Base-by-base conservation (phyloP, 1,140 invertebrate species). In the Archivesica marissinica region DNA sequence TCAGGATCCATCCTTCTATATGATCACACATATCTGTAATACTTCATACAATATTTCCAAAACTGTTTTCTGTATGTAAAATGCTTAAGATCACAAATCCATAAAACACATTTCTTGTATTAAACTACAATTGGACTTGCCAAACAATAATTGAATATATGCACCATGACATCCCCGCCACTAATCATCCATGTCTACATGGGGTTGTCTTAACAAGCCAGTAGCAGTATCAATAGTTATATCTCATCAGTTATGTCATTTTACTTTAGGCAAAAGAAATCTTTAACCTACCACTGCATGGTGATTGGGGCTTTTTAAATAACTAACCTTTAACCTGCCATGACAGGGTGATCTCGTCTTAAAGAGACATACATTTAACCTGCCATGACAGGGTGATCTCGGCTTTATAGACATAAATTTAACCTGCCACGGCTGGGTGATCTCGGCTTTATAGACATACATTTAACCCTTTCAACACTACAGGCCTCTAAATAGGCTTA, bases 251-350 rank as follows among this genome's bases (percentile, higher is more conserved):
- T 72, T 72, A 72, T 44, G 41, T 72, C 68, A 72, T 50, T 47
- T 72, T 33, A 72, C 68, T 72, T 72, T 28, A 72, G 68, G 68
- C 68, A 72, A 50, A 72, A 70, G 23, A 44, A n/a, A n/a, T n/a
- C 33, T 39, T 70, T 44, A n/a, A 41, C 25, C 25, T 70, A 3
- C 47, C 66, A 64, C 59, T 35, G 30, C 15, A 35, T 17, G 30
- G 6, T 15, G n/a, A 33, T 28, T 59, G 7, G n/a, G 7, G n/a
- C 50, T 30, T 30, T 59, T 23, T 30, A 28, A 59, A 59, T 59
- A 28, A 59, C 54, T 59, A 30, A 59, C 25, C 7, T 52, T 7
- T 52, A 52, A 52, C 50, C 59, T 33, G 23, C 28, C 23, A 35
- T 6, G 13, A 7, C 11, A 30, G 56, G 6, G 23, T 9, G 50